These are phyloP conservation scores for Drosophila mayri DNA, from an alignment of 1,140 invertebrate species.

Conservation along the genomic window DNA sequence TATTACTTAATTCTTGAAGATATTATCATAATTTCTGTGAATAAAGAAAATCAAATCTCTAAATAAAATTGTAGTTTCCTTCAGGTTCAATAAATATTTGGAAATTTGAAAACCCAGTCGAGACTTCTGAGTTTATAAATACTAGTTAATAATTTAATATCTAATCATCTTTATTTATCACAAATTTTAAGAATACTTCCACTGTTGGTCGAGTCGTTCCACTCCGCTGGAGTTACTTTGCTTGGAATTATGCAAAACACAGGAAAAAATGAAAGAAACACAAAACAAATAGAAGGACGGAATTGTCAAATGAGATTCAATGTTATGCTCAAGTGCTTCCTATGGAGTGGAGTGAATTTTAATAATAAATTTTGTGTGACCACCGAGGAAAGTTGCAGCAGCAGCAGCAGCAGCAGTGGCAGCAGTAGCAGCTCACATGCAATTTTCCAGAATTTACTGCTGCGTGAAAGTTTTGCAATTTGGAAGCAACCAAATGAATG, in stretches of 20 bases:
- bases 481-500: conserved; percentile 26
- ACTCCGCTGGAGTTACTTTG: conserved; percentile 61
- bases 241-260: conserved; percentile 77
- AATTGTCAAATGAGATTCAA: conserved; percentile 81
- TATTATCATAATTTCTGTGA: no score
- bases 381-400: conserved; percentile 39
- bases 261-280: conserved; percentile 29
- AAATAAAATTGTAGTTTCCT: no score
- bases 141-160: not conserved
- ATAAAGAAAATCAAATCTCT: no score
- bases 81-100: no score
- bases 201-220: conserved; percentile 34
- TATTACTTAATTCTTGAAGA: no score
- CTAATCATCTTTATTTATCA: no score
- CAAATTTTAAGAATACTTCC: not conserved
- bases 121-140: not conserved
- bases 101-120: no score
- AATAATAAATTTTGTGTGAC: conserved; percentile 61
- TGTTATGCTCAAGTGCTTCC: conserved; percentile 71
- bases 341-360: conserved; percentile 53
- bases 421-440: conserved; percentile 38
- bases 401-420: not conserved
- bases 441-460: conserved; percentile 54
- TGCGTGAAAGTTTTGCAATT: conserved; percentile 58
- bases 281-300: conserved; percentile 48